phyloP scores from a whole-genome alignment of 2,888 invertebrate genomes.

The Zelleria hepariella region DNA sequence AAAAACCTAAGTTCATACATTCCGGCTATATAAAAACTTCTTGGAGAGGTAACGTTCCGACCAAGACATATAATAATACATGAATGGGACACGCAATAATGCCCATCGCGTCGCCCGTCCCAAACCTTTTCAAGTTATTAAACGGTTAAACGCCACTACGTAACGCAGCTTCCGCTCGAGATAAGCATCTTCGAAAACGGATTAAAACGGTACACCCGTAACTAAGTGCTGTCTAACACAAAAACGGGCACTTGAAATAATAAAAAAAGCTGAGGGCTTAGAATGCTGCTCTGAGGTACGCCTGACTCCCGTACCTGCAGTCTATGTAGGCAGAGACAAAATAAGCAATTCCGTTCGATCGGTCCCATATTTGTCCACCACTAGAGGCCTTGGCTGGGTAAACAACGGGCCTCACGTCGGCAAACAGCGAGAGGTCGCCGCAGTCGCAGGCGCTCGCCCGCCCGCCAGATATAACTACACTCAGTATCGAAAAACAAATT shows the following conservation, averaged over 20 bases:
- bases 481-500: conserved; percentile 5
- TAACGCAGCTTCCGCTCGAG: conserved; percentile 37
- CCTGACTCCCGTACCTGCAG: conserved; percentile 54
- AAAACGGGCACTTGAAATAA: conserved; percentile 38
- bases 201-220: conserved; percentile 49
- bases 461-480: conserved; percentile 32
- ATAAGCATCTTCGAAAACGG: conserved; percentile 38
- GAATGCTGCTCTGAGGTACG: conserved; percentile 44
- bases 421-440: conserved; percentile 65
- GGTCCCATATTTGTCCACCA: conserved; percentile 68
- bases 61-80: conserved; percentile 6
- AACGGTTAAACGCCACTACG: conserved; percentile 27
- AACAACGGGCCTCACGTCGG: conserved; percentile 67
- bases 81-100: conserved; percentile 4
- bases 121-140: conserved; percentile 35
- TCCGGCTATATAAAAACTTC: too few species aligned
- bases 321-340: conserved; percentile 68
- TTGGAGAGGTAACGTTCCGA: conserved; percentile 7
- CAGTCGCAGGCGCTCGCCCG: conserved; percentile 42
- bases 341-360: conserved; percentile 71
- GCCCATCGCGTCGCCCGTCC: conserved; percentile 7
- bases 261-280: conserved; percentile 34
- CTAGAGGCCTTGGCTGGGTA: conserved; percentile 67
- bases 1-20: too few species aligned
- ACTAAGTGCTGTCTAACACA: conserved; percentile 35